Evolutionary conservation across 2,888 invertebrate species (phyloP), one percentile per base, ranked within the genome.

Genomic region (Hemaris fuciformis): DNA sequence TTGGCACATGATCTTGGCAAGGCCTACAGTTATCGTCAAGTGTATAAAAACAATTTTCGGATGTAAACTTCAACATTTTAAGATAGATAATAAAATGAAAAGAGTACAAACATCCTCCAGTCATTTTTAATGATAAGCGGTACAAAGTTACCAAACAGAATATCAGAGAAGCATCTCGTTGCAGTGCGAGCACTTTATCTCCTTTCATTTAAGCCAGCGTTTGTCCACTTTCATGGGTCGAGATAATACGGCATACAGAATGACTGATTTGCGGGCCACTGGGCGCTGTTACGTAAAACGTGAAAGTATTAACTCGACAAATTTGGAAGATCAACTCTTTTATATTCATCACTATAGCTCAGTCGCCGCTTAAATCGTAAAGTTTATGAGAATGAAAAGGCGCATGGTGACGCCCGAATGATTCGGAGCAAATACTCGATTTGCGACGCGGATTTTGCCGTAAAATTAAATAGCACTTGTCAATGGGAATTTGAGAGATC

Each of bases 261-360:
- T 85, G 86, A 85, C 83, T 80, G 85, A 86, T 85, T 85, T 84
- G 83, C 81, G 79, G 74, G 74, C 77, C 81, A 78, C 81, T 80
- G 84, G 80, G 83, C 81, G 80, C 81, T 81, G 83, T 87, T 87
- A 84, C 84, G 80, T 87, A 86, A 84, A 84, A 84, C 85, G 87
- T 83, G 87, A 87, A 87, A 87, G 87, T 87, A 82, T 84, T 80
- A 85, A 80, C 79, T 81, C 78, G 81, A 75, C 77, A 81, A 85
- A 86, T 85, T 83, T 81, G 72, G 83, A 83, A 81, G 80, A 83
- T 81, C 80, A 75, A 68, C 71, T 68, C 66, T 77, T 75, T 77
- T 75, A 79, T 79, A 78, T 74, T 71, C 71, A 76, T 75, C 73
- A 72, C 75, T 71, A 70, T 69, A 72, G 70, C 62, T 64, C 64